Evolutionary conservation across 2,888 invertebrate genomes (phyloP), one percentile per base, ranked within the genome.

Genomic region (Erpobdella octoculata): DNA sequence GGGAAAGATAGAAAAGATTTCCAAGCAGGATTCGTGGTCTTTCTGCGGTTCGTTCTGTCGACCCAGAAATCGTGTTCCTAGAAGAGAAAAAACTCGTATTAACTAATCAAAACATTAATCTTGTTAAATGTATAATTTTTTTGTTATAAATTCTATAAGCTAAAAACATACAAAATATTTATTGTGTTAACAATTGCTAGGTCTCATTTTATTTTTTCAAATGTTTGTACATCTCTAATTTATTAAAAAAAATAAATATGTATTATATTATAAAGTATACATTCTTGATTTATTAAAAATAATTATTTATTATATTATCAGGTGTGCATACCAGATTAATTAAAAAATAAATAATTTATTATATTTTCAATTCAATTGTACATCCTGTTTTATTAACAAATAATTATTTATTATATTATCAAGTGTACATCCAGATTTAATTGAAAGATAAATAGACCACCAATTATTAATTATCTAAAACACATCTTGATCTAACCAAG

Each of bases 1-100:
- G 94, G 93, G 80, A 93, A 89, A 66, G 90, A 89, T 46, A 93
- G 85, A 18, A 89, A 88, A 82, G 89, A 90, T 3, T 90, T 89
- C 83, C 90, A 94, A 86, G 92, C 89, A 0, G 90, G 89, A 75
- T 91, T 86, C 2, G 91, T 90, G 12, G 91, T 82, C 74, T 92
- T 90, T 59, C 87, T 85, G 80, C 88, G 89, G 81, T 94, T 95
- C 78, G 88, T 88, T 73, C 89, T 88, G 79, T 95, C 92, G 2
- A 92, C 86, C 91, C 92, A 96, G 85, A 88, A 74, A 48, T 6
- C 59, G 66, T 25, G 68, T n/a, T 37, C 21, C 53, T 53, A 1
- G 8, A 8, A 15, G 6, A 28, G 28, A 53, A 3, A 21, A 5
- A n/a, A n/a, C n/a, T n/a, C n/a, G n/a, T n/a, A n/a, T n/a, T n/a